Base-by-base conservation (phyloP, 2,888 invertebrate species). In the Penaeus monodon region DNA sequence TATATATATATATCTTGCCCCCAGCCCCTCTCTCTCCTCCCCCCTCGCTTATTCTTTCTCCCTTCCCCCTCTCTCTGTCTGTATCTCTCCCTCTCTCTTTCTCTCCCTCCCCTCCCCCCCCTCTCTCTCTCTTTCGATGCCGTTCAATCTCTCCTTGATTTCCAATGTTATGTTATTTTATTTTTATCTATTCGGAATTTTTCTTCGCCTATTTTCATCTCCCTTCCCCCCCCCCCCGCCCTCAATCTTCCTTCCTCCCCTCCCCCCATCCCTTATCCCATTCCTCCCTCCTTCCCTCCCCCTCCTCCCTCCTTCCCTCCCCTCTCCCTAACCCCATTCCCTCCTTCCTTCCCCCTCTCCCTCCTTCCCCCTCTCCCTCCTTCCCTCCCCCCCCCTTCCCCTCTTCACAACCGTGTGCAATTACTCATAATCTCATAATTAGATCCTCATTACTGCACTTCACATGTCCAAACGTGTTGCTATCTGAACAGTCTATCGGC, bases 221-320 rank as follows among this genome's bases (percentile, higher is more conserved):
- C 7, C 68, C 2, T 7, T 1, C 14, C 3, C 17, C 70, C 24
- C 17, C 1, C 17, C 17, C 17, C 24, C 70, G 1, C 24, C n/a
- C 17, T 29, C n/a, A 2, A n/a, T 3, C 70, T 1, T n/a, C 3
- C 3, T n/a, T 17, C 0, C n/a, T n/a, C 70, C 24, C 17, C 70
- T 3, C 1, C 1, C 20, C n/a, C 17, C 17, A 24, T 3, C 17
- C 29, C n/a, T 2, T 3, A 1, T 12, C 29, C n/a, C n/a, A 1
- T 3, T 17, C 3, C n/a, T 24, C n/a, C 1, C 17, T n/a, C 10
- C 14, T n/a, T 3, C 14, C 0, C 70, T n/a, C 29, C 17, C 1
- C n/a, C 2, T 24, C 14, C 70, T 17, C 17, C 27, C 70, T 2
- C 24, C 1, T n/a, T 1, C 70, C 20, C 12, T 12, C 70, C 17